These are phyloP conservation scores for Nyctibius grandis DNA, from an alignment of 2,797 vertebrate genomes.

Conservation along the genomic window DNA sequence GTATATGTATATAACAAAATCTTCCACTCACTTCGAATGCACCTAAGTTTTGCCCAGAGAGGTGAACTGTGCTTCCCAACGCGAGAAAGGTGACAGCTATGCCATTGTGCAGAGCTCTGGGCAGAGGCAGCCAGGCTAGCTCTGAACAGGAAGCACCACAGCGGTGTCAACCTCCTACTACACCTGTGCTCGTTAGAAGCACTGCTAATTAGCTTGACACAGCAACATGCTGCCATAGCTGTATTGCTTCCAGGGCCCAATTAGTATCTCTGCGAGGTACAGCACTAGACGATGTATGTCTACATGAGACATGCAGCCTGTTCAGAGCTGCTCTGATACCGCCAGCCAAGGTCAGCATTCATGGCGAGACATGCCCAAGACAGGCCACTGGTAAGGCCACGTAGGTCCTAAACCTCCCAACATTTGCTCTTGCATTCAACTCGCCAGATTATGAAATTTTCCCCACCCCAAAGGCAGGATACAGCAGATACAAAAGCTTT, in stretches of 20 bases:
- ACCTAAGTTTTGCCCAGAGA: background rate
- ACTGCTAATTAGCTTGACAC: constrained; percentile 52
- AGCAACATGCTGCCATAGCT: constrained; percentile 47
- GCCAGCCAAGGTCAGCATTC: background rate
- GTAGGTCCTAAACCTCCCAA: background rate
- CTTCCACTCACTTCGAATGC: background rate
- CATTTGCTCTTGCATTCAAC: background rate
- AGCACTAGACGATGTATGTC: background rate
- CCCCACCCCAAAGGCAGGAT: background rate
- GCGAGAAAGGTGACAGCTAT: background rate
- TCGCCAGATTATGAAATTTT: background rate
- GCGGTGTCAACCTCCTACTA: constrained; percentile 18
- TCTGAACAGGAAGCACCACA: background rate
- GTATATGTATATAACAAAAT: background rate
- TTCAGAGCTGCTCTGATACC: background rate
- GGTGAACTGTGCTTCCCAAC: background rate
- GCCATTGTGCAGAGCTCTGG: background rate
- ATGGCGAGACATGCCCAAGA: background rate
- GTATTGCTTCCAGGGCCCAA: constrained; percentile 56
- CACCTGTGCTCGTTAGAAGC: constrained; percentile 41
- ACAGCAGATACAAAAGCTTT: background rate
- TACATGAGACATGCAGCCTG: background rate
- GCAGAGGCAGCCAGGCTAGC: background rate
- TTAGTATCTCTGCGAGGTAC: constrained; percentile 46
- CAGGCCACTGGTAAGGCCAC: background rate